Evolutionary conservation across 2,113 vertebrate genomes (phyloP).

Genomic region (Grammomys surdaster): DNA sequence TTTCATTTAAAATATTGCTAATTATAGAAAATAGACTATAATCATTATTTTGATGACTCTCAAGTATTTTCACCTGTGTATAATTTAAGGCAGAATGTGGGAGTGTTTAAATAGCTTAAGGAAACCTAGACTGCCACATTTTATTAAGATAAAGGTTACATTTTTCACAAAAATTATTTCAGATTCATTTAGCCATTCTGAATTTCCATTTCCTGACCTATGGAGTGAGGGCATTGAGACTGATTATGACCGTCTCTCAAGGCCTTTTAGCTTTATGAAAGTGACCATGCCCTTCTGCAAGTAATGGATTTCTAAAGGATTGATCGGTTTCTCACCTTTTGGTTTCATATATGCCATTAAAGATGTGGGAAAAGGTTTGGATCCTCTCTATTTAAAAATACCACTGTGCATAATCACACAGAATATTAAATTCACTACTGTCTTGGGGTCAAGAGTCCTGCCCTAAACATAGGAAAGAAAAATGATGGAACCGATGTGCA

Average conservation of each 20-base stretch:
- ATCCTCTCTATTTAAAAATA: slow-evolving; percentile 49
- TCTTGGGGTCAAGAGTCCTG: not conserved
- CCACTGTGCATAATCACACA: not conserved
- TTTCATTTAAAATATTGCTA: slow-evolving; percentile 53
- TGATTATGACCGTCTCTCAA: slow-evolving; percentile 14
- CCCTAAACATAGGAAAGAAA: slow-evolving; percentile 27
- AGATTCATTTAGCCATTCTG: not conserved
- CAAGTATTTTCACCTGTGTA: slow-evolving; percentile 3
- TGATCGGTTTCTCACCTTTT: not conserved
- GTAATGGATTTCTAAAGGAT: not conserved
- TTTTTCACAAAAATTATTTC: slow-evolving; percentile 7
- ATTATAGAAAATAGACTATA: slow-evolving; percentile 43
- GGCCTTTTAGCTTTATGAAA: not conserved
- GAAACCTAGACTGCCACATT: not conserved
- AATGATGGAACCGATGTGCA: not conserved
- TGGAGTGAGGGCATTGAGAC: slow-evolving; percentile 8
- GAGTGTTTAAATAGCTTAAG: not conserved
- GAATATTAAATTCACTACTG: not conserved
- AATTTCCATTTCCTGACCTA: not conserved
- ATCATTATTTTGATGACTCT: not conserved
- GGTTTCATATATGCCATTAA: not conserved
- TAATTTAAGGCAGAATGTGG: not conserved
- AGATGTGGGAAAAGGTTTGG: slow-evolving; percentile 12
- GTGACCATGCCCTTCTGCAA: not conserved
- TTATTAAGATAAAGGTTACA: slow-evolving; percentile 5